Conservation (phyloP, 1,140 invertebrate genomes). For the Ips typographus region DNA sequence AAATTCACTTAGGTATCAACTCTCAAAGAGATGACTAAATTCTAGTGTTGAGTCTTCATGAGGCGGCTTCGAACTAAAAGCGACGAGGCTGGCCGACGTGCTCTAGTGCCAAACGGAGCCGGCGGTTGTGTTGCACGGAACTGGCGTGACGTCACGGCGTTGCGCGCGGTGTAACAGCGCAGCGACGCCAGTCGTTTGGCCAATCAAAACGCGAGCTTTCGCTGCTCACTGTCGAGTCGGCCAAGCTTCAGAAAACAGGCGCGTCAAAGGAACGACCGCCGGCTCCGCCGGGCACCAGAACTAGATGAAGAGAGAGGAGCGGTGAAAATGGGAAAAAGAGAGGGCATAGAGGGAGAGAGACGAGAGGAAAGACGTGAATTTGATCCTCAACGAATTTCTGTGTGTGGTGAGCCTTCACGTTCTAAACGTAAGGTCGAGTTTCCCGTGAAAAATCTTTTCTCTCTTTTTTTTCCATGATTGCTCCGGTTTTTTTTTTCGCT, state of each 20-base stretch:
- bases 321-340: constrained; percentile 54
- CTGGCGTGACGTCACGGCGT: constrained; percentile 36
- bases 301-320: constrained; percentile 52
- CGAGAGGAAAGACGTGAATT: constrained; percentile 52
- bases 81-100: constrained; percentile 40
- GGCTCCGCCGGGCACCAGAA: constrained; percentile 43
- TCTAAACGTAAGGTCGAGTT: constrained; percentile 52
- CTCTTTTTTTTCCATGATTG: no score
- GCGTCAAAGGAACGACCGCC: constrained; percentile 40
- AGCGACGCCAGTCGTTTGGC: constrained; percentile 30
- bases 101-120: constrained; percentile 35
- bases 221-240: constrained; percentile 33
- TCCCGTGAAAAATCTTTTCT: constrained; percentile 40
- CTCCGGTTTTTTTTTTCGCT: no score
- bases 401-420: constrained; percentile 51
- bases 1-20: constrained; percentile 47
- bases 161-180: constrained; percentile 41
- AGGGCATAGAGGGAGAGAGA: constrained; percentile 48
- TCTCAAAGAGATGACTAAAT: constrained; percentile 48
- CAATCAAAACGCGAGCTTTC: constrained; percentile 46
- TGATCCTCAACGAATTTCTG: constrained; percentile 53
- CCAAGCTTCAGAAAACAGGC: constrained; percentile 41
- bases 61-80: constrained; percentile 50
- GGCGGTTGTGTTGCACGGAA: constrained; percentile 34
- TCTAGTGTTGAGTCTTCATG: constrained; percentile 45